Percentiles rank a stretch among this genome's conserved stretches.
These are phyloP conservation scores for Crax fasciolata DNA, from an alignment of 2,797 vertebrate genomes.

Conservation along the genomic window DNA sequence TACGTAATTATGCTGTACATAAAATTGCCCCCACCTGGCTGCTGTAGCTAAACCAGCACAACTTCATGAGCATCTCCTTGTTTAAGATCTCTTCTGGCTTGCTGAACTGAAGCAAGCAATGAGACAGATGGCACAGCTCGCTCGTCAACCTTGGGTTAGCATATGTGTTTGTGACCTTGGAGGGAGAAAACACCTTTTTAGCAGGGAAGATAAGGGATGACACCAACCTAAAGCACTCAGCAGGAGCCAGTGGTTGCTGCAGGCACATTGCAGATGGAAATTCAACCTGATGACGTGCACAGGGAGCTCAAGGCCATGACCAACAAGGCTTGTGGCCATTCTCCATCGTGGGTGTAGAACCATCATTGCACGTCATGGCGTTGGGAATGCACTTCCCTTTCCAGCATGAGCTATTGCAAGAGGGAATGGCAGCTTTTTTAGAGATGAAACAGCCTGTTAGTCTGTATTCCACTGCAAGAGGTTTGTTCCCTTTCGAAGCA, in stretches of 20 bases:
- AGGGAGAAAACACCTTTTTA: background rate
- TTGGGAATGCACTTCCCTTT: background rate
- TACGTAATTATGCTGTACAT: rapidly evolving
- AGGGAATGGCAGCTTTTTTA: background rate
- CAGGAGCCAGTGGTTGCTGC: background rate
- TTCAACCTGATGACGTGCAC: background rate
- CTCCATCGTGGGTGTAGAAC: background rate
- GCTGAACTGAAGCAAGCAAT: background rate
- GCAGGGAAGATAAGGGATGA: background rate
- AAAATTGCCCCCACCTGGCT: background rate
- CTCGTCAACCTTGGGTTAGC: background rate
- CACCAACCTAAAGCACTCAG: background rate
- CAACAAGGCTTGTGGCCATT: background rate
- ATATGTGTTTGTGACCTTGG: rapidly evolving
- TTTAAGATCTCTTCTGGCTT: background rate
- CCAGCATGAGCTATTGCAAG: background rate
- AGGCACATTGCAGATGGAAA: background rate
- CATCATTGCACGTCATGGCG: background rate
- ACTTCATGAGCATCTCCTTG: background rate
- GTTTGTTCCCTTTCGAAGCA: background rate
- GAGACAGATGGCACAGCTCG: background rate
- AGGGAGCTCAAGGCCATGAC: background rate
- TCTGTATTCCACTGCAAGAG: background rate
- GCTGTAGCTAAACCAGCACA: background rate
- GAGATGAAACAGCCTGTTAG: background rate